Conservation (phyloP, 92 coral and sea anemone species). For the Montipora capitata region DNA sequence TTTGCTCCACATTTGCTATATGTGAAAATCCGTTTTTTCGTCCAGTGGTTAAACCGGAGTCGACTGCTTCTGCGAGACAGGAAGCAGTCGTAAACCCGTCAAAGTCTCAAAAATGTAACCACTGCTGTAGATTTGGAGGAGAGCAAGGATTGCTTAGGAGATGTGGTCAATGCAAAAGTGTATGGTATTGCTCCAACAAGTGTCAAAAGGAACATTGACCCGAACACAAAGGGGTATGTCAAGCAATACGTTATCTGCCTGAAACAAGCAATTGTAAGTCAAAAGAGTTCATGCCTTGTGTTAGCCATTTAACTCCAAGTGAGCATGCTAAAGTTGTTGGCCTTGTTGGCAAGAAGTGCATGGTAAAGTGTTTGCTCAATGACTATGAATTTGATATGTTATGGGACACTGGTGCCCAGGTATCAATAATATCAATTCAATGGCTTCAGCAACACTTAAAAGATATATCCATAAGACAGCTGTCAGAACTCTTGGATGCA, state of each 20-base stretch:
- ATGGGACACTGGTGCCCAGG: constrained; percentile 88
- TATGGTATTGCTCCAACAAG: constrained; percentile 67
- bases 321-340: constrained; percentile 72
- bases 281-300: constrained; percentile 46
- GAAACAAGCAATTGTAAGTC: background rate
- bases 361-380: constrained; percentile 77
- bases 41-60: constrained; percentile 72
- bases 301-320: constrained; percentile 75
- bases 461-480: constrained; percentile 37
- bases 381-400: constrained; percentile 64
- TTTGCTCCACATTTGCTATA: no score
- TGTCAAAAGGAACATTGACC: constrained; percentile 80
- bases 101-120: constrained; percentile 66
- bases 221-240: constrained; percentile 68
- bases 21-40: no score
- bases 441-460: constrained; percentile 53
- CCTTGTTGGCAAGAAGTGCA: constrained; percentile 74
- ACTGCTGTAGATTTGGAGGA: constrained; percentile 55
- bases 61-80: constrained; percentile 76
- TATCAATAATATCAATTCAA: constrained; percentile 67
- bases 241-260: constrained; percentile 52
- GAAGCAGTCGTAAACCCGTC: constrained; percentile 62
- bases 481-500: constrained; percentile 23
- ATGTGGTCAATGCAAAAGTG: constrained; percentile 75
- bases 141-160: constrained; percentile 36